phyloP scores from a whole-genome alignment of 2,797 vertebrate genomes.

The Basileuterus tristriatus region DNA sequence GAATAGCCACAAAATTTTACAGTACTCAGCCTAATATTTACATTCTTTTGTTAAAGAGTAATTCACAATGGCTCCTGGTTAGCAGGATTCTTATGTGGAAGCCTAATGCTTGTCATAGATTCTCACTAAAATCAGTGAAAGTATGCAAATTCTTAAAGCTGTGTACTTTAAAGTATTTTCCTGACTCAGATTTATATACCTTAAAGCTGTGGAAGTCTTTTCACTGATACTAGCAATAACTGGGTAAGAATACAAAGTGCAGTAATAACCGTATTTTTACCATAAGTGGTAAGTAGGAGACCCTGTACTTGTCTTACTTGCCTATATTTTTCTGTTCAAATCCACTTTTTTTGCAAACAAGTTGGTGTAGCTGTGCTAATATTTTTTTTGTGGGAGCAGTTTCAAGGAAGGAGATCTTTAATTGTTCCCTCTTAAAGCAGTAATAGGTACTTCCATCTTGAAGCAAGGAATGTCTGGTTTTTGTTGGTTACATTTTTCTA shows the following conservation, averaged over 20 bases:
- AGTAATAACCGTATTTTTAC: not conserved
- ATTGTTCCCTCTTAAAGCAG: conserved; percentile 4
- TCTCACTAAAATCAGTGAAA: not conserved
- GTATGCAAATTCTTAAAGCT: not conserved
- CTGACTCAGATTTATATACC: not conserved
- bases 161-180: not conserved
- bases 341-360: not conserved
- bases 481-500: conserved; percentile 55
- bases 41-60: not conserved
- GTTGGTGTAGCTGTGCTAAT: not conserved
- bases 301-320: not conserved
- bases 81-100: not conserved
- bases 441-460: conserved; percentile 43
- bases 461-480: conserved; percentile 39
- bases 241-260: not conserved
- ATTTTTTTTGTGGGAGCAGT: not conserved
- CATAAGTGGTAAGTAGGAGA: not conserved
- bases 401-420: conserved; percentile 6
- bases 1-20: not conserved
- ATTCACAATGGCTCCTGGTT: not conserved
- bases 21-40: not conserved
- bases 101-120: not conserved
- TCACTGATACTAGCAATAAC: not conserved
- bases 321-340: not conserved
- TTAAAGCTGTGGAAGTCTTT: not conserved